Evolutionary conservation across 1,140 invertebrate genomes (phyloP).

Genomic region (Tetragnatha versicolor): DNA sequence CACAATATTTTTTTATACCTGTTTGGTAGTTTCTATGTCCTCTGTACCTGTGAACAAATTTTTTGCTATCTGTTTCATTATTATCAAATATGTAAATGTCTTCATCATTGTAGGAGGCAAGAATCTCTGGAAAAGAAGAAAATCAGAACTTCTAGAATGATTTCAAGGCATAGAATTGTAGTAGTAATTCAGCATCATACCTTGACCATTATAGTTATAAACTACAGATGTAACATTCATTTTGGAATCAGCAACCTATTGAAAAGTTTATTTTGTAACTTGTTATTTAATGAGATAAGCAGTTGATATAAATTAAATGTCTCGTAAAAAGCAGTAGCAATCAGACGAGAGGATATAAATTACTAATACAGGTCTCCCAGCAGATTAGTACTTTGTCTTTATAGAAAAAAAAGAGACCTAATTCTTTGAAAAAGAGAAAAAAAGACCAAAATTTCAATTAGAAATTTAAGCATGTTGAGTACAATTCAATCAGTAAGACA

Average conservation of each 20-base stretch:
- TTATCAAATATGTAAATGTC: constrained; percentile 90
- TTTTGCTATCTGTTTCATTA: constrained; percentile 67
- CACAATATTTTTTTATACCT: constrained; percentile 9
- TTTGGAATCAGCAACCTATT: constrained; percentile 60
- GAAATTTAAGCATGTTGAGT: too few relatives aligned
- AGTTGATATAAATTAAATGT: too few relatives aligned
- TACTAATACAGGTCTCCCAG: too few relatives aligned
- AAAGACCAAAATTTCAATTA: too few relatives aligned
- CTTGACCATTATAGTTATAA: constrained; percentile 86
- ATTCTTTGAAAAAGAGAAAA: too few relatives aligned
- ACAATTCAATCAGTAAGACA: too few relatives aligned
- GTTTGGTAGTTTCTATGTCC: constrained; percentile 66
- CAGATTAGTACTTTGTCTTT: too few relatives aligned
- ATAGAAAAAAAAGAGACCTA: too few relatives aligned
- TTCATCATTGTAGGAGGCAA: constrained; percentile 92
- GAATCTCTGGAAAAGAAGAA: constrained; percentile 72
- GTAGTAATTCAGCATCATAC: constrained; percentile 57
- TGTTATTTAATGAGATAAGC: too few relatives aligned
- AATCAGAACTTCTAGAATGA: not conserved
- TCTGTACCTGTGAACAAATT: constrained; percentile 76
- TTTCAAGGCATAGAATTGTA: not conserved
- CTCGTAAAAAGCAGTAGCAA: too few relatives aligned
- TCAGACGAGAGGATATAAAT: too few relatives aligned
- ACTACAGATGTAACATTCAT: constrained; percentile 84
- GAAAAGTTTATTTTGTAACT: constrained; percentile 45